Percentiles rank a stretch among this genome's conserved stretches.
Evolutionary conservation across 1,140 invertebrate species (phyloP).

Genomic region (Lasioglossum albipes): DNA sequence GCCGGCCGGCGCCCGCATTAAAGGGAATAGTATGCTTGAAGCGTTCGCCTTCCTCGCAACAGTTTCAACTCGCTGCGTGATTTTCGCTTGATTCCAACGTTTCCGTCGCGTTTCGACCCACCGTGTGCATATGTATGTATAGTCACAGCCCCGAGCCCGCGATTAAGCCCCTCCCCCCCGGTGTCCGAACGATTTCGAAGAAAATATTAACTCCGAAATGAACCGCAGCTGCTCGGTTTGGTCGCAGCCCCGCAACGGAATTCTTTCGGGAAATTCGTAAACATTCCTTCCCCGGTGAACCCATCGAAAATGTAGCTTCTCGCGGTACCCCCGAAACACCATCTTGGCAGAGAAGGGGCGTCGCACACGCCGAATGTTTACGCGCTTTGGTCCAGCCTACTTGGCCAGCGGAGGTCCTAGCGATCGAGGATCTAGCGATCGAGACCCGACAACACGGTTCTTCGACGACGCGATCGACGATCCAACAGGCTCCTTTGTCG

Average conservation of each 20-base stretch:
- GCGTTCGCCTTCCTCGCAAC: constrained; percentile 32
- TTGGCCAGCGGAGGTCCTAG: background rate
- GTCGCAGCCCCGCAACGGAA: background rate
- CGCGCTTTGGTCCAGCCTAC: background rate
- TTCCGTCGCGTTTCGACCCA: background rate
- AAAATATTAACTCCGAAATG: background rate
- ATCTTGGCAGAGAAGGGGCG: background rate
- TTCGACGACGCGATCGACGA: background rate
- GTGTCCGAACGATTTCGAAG: background rate
- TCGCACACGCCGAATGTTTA: background rate
- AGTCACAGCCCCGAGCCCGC: too few relatives aligned
- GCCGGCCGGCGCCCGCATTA: constrained; percentile 75
- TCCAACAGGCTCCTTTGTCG: background rate
- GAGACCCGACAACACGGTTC: too few relatives aligned
- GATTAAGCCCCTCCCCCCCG: too few relatives aligned
- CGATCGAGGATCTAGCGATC: background rate
- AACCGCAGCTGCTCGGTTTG: background rate
- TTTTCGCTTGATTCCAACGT: background rate
- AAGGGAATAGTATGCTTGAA: constrained; percentile 75
- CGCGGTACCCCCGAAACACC: background rate
- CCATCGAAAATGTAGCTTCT: constrained; percentile 28
- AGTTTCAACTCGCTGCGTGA: background rate
- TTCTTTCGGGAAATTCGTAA: background rate
- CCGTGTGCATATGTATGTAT: too few relatives aligned
- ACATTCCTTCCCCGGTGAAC: background rate